Conservation (phyloP, 1,140 invertebrate species). For the Lordiphosa mommai region DNA sequence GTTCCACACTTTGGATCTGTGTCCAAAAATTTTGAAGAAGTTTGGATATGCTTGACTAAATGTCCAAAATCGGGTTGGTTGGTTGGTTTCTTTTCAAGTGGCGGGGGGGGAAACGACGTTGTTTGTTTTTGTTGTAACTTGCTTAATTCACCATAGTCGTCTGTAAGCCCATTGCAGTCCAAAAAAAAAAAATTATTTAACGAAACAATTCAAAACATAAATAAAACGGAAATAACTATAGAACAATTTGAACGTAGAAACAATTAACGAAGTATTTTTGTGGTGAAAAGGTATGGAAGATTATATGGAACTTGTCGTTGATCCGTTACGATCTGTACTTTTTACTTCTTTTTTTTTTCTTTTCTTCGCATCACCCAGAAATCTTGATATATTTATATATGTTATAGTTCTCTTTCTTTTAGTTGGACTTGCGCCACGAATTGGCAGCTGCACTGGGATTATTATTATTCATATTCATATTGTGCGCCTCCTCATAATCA, state of each 20-base stretch:
- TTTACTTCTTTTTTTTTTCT: background rate
- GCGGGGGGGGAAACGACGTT: conserved; percentile 32
- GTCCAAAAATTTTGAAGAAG: conserved; percentile 43
- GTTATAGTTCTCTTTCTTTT: no score
- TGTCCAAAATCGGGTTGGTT: no score
- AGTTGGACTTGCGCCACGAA: no score
- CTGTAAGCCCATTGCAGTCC: conserved; percentile 15
- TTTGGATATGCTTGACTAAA: conserved; percentile 61
- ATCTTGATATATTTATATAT: no score
- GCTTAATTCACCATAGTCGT: conserved; percentile 10
- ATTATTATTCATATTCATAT: conserved; percentile 2
- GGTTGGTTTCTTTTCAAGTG: conserved; percentile 6
- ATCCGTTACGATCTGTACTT: no score
- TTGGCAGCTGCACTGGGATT: no score
- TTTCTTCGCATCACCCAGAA: background rate
- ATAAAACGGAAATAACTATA: conserved; percentile 2
- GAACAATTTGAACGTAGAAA: conserved; percentile 45
- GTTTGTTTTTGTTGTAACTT: background rate
- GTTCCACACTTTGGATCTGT: no score
- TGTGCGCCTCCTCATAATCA: conserved; percentile 17
- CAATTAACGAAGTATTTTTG: conserved; percentile 11
- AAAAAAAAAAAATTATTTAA: conserved; percentile 8
- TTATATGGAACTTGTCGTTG: no score
- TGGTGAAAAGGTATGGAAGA: no score
- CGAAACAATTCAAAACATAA: conserved; percentile 16